Evolutionary conservation across 2,797 vertebrate genomes (phyloP).

Genomic region (Artibeus lituratus): DNA sequence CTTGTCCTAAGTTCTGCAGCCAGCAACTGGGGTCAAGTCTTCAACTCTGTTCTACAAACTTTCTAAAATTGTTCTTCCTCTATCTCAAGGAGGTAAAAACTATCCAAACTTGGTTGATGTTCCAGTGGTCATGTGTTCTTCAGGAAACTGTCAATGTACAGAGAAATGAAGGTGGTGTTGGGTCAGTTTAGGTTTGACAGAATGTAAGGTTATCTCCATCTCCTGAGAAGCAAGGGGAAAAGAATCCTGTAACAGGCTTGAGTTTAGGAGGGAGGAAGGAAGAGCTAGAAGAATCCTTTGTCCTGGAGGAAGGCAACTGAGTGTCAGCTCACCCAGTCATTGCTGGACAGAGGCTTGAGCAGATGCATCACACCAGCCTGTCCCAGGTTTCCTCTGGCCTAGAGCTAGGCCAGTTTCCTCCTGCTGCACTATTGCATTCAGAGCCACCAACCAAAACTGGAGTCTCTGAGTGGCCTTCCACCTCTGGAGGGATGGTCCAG

Average conservation of each 20-base stretch:
- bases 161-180: not conserved
- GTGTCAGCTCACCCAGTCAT: fast-evolving
- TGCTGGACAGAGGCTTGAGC: not conserved
- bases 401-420: not conserved
- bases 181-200: not conserved
- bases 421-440: not conserved
- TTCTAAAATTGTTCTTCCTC: not conserved
- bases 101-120: not conserved
- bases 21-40: not conserved
- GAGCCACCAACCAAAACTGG: not conserved
- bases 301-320: not conserved
- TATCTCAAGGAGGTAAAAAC: not conserved
- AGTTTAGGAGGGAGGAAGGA: not conserved
- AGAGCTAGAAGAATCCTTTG: not conserved
- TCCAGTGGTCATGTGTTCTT: not conserved
- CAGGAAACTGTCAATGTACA: not conserved
- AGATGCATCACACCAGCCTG: not conserved
- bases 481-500: not conserved
- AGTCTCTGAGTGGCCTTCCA: not conserved
- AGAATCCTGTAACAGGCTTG: not conserved
- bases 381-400: not conserved
- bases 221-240: not conserved
- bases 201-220: not conserved
- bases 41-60: not conserved
- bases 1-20: not conserved